A percentile compares a stretch with the other conserved stretches of the same genome.
phyloP scores from a whole-genome alignment of 2,888 invertebrate species.

The Enchytraeus crypticus region DNA sequence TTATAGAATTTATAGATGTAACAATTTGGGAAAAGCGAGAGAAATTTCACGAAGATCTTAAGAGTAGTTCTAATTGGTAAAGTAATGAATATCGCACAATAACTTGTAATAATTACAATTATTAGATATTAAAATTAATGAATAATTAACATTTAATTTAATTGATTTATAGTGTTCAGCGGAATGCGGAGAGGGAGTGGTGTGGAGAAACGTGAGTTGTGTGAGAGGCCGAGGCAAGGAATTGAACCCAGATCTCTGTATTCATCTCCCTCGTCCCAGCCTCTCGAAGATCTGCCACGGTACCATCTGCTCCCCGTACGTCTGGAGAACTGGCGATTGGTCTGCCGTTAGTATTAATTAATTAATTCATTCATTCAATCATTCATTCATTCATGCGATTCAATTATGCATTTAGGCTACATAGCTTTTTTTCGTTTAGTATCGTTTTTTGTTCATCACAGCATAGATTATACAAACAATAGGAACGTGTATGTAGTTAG shows the following conservation, averaged over 20 bases:
- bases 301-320: background rate
- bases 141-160: no score
- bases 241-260: background rate
- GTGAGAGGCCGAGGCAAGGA: background rate
- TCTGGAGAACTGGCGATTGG: background rate
- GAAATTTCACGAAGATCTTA: no score
- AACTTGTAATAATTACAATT: no score
- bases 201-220: background rate
- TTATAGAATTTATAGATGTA: no score
- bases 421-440: no score
- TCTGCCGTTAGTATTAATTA: background rate
- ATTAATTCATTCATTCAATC: background rate
- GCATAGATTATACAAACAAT: no score
- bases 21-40: no score
- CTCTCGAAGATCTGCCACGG: background rate
- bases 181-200: background rate
- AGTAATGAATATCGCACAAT: no score
- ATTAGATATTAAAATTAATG: no score
- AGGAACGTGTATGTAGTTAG: no score
- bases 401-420: background rate
- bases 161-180: background rate
- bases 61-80: no score
- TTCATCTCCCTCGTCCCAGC: background rate
- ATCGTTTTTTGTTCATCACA: no score
- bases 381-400: background rate